Conservation (phyloP, 2,888 invertebrate genomes). For the Leptopilina syphax region DNA sequence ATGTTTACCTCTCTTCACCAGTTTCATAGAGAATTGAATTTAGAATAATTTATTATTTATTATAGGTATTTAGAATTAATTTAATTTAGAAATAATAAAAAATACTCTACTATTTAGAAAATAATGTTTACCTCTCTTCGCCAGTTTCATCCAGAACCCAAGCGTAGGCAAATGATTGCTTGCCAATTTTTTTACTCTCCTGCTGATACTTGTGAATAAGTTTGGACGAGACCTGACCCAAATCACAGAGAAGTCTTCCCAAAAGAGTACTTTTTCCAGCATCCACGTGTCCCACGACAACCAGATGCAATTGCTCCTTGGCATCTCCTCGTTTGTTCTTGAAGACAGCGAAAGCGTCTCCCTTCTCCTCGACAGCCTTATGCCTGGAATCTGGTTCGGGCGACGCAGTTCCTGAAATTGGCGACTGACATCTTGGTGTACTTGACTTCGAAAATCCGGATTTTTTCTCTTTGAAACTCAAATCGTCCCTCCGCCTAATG, state of each 20-base stretch:
- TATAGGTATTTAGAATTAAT: too few relatives aligned
- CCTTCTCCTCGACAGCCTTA: conserved; percentile 58
- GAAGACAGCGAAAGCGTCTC: conserved; percentile 82
- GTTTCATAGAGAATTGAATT: conserved; percentile 85
- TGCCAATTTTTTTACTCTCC: conserved; percentile 97
- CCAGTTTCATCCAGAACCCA: conserved; percentile 99
- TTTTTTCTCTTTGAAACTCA: conserved; percentile 67
- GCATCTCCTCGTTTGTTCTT: conserved; percentile 86
- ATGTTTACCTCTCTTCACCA: conserved; percentile 91
- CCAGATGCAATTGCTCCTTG: conserved; percentile 93
- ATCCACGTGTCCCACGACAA: conserved; percentile 97
- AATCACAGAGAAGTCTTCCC: conserved; percentile 93
- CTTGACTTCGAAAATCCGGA: conserved; percentile 67
- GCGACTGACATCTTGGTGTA: conserved; percentile 85
- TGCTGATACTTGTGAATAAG: conserved; percentile 95
- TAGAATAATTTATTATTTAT: too few relatives aligned
- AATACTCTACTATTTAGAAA: too few relatives aligned
- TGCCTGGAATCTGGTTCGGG: conserved; percentile 60
- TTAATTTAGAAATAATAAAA: too few relatives aligned
- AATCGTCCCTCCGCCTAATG: conserved; percentile 72
- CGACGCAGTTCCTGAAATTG: conserved; percentile 79
- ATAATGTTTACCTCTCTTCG: conserved; percentile 87
- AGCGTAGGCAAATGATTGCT: conserved; percentile 98
- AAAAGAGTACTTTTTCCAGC: conserved; percentile 98
- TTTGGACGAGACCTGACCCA: conserved; percentile 83